Percentiles rank a stretch among this genome's conserved stretches.
Conservation (phyloP, 1,140 invertebrate genomes). For the Drosophila leontia region DNA sequence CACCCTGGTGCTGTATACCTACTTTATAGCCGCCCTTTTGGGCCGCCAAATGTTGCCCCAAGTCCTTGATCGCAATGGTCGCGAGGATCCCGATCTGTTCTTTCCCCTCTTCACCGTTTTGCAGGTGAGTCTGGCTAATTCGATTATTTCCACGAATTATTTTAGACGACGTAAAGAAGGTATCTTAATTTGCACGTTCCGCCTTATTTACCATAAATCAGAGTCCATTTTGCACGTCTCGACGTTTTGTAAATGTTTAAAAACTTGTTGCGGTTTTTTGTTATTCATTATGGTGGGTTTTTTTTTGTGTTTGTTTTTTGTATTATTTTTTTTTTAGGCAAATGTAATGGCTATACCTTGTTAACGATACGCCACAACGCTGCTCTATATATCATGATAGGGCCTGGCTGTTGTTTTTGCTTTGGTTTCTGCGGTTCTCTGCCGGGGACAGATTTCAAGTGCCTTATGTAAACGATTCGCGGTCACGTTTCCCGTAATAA, state of each 20-base stretch:
- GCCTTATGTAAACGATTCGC: conserved; percentile 74
- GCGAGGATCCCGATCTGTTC: conserved; percentile 92
- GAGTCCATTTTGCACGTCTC: conserved; percentile 65
- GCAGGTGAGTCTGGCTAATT: conserved; percentile 92
- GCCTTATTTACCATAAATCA: conserved; percentile 64
- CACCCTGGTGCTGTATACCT: conserved; percentile 95
- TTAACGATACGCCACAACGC: conserved; percentile 45
- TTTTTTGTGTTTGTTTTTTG: conserved; percentile 29
- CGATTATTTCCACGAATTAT: conserved; percentile 15
- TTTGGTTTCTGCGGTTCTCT: conserved; percentile 62
- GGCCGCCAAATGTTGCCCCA: conserved; percentile 92
- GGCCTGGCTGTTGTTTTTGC: conserved; percentile 31
- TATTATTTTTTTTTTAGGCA: conserved; percentile 19
- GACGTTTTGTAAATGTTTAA: conserved; percentile 50
- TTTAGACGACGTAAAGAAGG: conserved; percentile 31
- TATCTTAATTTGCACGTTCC: conserved; percentile 65
- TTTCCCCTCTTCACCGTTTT: conserved; percentile 96
- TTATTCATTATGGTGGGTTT: conserved; percentile 23
- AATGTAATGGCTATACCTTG: conserved; percentile 68
- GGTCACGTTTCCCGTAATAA: conserved; percentile 62
- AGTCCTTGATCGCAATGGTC: conserved; percentile 84
- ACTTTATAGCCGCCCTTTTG: conserved; percentile 94
- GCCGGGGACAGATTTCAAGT: conserved; percentile 69
- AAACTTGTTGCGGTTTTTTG: conserved; percentile 47
- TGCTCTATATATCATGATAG: conserved; percentile 48